A percentile compares a stretch with the other conserved stretches of the same genome.
Conservation (phyloP, 2,113 vertebrate genomes). For the Chaetodon trifascialis region DNA sequence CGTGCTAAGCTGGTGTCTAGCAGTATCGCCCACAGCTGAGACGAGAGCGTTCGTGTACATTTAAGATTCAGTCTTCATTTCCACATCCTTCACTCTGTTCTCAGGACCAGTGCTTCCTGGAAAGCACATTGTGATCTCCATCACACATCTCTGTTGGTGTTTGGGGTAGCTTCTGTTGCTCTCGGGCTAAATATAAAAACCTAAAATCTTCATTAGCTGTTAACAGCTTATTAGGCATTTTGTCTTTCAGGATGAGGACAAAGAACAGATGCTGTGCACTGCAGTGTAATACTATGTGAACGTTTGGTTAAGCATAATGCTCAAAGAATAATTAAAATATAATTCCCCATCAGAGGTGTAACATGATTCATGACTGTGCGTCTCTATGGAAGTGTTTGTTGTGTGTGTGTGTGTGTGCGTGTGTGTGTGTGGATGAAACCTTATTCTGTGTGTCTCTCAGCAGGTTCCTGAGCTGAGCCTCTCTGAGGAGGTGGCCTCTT, state of each 20-base stretch:
- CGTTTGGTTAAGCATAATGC: no score
- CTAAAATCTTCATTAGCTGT: no score
- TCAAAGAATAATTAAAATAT: background rate
- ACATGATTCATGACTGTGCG: background rate
- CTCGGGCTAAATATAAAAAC: no score
- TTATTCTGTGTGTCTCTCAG: constrained; percentile 47
- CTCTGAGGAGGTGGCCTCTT: constrained; percentile 85
- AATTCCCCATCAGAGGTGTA: background rate
- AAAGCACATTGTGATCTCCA: no score
- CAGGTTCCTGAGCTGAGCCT: constrained; percentile 73
- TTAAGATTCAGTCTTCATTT: background rate
- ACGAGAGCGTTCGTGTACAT: background rate
- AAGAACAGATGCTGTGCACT: no score
- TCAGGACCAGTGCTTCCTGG: no score
- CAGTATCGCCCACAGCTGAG: no score
- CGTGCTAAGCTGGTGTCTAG: constrained; percentile 16
- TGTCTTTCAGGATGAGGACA: no score
- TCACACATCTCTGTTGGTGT: no score
- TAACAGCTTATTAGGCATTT: no score
- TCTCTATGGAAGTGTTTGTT: constrained; percentile 3
- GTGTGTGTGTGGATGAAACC: constrained; percentile 54
- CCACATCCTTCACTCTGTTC: background rate
- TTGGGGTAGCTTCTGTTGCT: no score
- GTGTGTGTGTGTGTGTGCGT: background rate
- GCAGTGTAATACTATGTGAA: no score